Evolutionary conservation across 2,797 vertebrate genomes (phyloP).

Genomic region (Hippocampus kuda): DNA sequence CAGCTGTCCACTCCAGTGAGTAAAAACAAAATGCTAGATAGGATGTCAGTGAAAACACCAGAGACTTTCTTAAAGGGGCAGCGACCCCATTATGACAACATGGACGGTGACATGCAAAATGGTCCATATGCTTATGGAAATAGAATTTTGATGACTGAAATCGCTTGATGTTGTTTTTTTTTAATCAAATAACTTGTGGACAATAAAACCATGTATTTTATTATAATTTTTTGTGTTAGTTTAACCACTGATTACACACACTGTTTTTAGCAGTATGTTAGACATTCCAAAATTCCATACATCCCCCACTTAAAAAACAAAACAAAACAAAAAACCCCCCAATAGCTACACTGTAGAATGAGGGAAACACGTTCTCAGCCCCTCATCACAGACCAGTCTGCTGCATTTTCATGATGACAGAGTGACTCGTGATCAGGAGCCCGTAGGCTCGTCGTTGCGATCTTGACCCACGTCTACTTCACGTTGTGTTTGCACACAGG

Average conservation of each 20-base stretch:
- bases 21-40: neutral
- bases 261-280: neutral
- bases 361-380: too few species aligned
- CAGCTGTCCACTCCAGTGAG: neutral
- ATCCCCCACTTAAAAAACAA: too few species aligned
- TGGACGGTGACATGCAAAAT: neutral
- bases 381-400: neutral
- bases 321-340: too few species aligned
- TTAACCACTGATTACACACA: neutral
- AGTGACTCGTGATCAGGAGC: neutral
- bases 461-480: neutral
- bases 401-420: neutral
- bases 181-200: neutral
- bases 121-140: neutral
- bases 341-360: too few species aligned
- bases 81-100: neutral
- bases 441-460: neutral
- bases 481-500: constrained; percentile 10
- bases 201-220: neutral
- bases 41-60: too few species aligned
- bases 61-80: too few species aligned
- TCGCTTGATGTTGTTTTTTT: neutral
- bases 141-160: neutral
- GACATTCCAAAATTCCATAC: too few species aligned
- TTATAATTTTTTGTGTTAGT: neutral